Conservation (phyloP, 2,113 vertebrate species). For the Amblyopsis rosae region DNA sequence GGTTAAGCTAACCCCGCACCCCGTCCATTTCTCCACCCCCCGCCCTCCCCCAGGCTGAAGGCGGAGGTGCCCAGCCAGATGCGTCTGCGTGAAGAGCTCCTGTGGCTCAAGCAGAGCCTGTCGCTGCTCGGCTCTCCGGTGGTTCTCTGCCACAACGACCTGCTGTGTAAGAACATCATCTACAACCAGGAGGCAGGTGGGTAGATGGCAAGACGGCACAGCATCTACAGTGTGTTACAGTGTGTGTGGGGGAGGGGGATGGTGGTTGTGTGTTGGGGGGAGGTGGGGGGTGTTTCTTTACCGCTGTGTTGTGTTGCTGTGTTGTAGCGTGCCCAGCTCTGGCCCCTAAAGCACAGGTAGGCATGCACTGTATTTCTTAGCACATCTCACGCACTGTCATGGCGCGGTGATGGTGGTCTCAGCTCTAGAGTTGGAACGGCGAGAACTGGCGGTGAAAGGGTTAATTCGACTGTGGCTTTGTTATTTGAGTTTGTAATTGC, state of each 20-base stretch:
- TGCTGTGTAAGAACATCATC: constrained; percentile 99
- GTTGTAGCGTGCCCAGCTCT: constrained; percentile 38
- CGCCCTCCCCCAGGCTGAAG: constrained; percentile 77
- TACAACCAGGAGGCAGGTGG: constrained; percentile 92
- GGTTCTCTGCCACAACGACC: constrained; percentile 97
- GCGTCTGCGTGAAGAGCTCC: constrained; percentile 89
- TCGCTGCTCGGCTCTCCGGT: constrained; percentile 92
- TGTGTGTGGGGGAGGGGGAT: not conserved
- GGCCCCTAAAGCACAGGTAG: constrained; percentile 45
- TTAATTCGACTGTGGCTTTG: no score
- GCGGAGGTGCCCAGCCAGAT: constrained; percentile 83
- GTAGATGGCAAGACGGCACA: constrained; percentile 52
- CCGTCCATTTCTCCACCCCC: not conserved
- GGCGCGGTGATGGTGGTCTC: constrained; percentile 27
- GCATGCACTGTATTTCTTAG: constrained; percentile 36
- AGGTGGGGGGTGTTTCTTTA: not conserved
- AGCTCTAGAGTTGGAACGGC: constrained; percentile 38
- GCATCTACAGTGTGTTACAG: not conserved
- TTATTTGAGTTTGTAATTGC: not conserved
- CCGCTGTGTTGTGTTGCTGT: constrained; percentile 12
- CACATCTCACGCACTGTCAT: constrained; percentile 35
- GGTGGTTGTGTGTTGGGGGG: not conserved
- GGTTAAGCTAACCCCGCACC: not conserved
- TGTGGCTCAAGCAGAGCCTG: constrained; percentile 91
- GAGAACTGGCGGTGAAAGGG: constrained; percentile 23